Conservation (phyloP, 1,140 invertebrate species). For the Hyles euphorbiae region DNA sequence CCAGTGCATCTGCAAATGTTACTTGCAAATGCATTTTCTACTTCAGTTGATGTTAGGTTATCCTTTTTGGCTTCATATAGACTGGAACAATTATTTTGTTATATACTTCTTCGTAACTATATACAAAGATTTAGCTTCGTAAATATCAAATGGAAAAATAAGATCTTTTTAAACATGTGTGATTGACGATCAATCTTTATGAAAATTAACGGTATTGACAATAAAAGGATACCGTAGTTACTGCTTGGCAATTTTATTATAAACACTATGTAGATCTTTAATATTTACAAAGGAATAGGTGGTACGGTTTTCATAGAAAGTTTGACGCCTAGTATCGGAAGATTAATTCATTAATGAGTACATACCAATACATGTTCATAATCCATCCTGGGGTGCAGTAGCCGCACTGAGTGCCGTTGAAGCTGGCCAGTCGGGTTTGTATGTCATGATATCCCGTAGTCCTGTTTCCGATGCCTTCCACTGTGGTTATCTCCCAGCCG, state of each 20-base stretch:
- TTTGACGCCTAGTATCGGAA: too few species aligned
- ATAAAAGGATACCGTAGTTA: too few species aligned
- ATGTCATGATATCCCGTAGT: constrained; percentile 81
- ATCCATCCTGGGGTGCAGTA: constrained; percentile 88
- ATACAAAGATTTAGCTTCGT: too few species aligned
- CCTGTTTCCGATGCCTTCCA: constrained; percentile 84
- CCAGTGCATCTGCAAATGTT: constrained; percentile 93
- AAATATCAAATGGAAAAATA: too few species aligned
- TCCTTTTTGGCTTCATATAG: constrained; percentile 46
- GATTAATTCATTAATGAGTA: neutral
- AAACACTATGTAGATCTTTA: too few species aligned
- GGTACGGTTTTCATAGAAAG: too few species aligned
- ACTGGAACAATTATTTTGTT: constrained; percentile 20
- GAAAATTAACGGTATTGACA: too few species aligned
- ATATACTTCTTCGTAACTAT: too few species aligned
- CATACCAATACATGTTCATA: constrained; percentile 87
- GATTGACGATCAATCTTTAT: too few species aligned
- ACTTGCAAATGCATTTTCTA: constrained; percentile 86
- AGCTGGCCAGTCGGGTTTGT: constrained; percentile 79
- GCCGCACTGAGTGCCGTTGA: constrained; percentile 86
- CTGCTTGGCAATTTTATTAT: too few species aligned
- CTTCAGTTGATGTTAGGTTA: constrained; percentile 77
- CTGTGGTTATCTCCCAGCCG: constrained; percentile 84
- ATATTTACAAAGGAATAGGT: too few species aligned
- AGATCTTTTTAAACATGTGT: too few species aligned